Percentiles rank a stretch among this genome's conserved stretches.
phyloP scores from a whole-genome alignment of 2,797 vertebrate species.

The Xenops minutus region DNA sequence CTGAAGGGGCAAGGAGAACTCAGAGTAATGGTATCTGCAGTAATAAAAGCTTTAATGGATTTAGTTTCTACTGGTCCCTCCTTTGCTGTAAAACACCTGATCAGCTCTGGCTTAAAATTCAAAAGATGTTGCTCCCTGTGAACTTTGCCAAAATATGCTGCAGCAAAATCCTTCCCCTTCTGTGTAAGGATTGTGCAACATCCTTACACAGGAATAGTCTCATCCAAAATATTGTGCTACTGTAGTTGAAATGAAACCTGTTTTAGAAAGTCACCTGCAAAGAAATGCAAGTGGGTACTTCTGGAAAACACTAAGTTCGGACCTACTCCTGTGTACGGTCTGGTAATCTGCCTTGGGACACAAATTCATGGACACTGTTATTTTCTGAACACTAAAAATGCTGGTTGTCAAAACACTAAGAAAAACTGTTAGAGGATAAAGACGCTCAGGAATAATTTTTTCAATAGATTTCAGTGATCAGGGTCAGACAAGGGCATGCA shows the following conservation, averaged over 20 bases:
- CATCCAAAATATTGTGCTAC: neutral
- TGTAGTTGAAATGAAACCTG: neutral
- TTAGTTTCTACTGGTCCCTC: neutral
- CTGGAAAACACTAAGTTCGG: neutral
- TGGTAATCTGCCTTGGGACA: neutral
- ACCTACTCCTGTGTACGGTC: neutral
- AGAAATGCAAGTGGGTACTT: neutral
- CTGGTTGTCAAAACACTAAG: neutral
- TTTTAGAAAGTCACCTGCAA: neutral
- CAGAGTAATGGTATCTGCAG: neutral
- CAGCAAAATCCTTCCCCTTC: neutral
- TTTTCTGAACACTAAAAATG: neutral
- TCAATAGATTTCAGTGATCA: neutral
- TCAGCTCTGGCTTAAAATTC: neutral
- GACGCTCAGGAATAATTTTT: neutral
- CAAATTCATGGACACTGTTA: neutral
- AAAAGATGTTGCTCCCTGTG: neutral
- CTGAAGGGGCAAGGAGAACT: neutral
- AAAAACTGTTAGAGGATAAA: neutral
- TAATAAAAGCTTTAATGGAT: neutral
- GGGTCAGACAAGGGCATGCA: neutral
- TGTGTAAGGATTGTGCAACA: neutral
- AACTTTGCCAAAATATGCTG: neutral
- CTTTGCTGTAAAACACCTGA: neutral
- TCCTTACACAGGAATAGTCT: neutral